Evolutionary conservation across 2,797 vertebrate species (phyloP).

Genomic region (Craterocephalus amniculus): DNA sequence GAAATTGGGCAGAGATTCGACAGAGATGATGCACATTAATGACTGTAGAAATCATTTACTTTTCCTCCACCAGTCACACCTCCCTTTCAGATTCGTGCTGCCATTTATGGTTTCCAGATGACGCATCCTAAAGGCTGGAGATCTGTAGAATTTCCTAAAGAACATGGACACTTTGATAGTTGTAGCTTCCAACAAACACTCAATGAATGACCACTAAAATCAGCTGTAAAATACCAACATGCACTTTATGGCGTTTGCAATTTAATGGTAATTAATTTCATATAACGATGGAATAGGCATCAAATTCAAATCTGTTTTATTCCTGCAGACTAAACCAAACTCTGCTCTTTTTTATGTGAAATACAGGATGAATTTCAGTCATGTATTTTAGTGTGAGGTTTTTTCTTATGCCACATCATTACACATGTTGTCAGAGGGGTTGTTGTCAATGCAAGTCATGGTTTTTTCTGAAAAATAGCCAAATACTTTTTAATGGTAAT

Average conservation of each 20-base stretch:
- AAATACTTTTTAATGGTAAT: too few relatives aligned
- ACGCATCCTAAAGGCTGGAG: background rate
- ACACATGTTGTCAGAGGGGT: too few relatives aligned
- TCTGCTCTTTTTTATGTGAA: too few relatives aligned
- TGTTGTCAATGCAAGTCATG: too few relatives aligned
- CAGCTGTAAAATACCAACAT: background rate
- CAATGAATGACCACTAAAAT: background rate
- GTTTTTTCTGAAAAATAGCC: too few relatives aligned
- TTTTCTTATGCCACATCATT: too few relatives aligned
- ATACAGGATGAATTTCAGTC: too few relatives aligned
- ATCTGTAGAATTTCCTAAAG: background rate
- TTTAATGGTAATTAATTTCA: background rate
- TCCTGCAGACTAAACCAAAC: background rate
- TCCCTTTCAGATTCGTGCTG: background rate
- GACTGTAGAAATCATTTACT: background rate
- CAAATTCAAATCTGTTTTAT: background rate
- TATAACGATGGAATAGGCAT: background rate
- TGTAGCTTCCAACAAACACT: background rate
- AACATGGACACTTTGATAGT: background rate
- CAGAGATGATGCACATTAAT: background rate
- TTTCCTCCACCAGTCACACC: background rate
- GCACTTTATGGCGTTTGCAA: background rate
- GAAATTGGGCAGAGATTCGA: background rate
- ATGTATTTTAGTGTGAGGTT: too few relatives aligned
- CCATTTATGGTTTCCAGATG: too few relatives aligned